phyloP scores from a whole-genome alignment of 2,888 invertebrate species.

The Harmothoe impar region DNA sequence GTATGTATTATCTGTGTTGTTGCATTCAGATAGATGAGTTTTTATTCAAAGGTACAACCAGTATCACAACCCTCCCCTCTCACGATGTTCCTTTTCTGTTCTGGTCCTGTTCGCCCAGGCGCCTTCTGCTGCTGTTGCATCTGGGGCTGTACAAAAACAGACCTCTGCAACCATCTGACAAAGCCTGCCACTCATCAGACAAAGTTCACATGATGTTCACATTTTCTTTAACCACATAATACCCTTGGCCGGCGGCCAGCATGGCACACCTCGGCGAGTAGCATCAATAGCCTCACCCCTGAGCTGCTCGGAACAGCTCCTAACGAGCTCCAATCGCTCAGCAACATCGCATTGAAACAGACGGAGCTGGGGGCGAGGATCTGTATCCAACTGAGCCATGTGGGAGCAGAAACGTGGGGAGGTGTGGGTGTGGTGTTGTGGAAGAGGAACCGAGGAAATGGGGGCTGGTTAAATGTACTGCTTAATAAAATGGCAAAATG shows the following conservation, averaged over 20 bases:
- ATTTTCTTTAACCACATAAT: conserved; percentile 36
- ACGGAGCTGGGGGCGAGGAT: not conserved
- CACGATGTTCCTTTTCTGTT: no score
- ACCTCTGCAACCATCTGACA: not conserved
- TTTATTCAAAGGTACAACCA: no score
- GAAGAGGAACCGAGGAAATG: not conserved
- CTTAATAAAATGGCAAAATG: conserved; percentile 38
- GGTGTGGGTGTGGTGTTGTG: conserved; percentile 25
- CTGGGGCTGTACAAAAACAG: no score
- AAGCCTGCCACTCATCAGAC: conserved; percentile 1
- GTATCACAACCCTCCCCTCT: no score
- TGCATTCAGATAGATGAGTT: no score
- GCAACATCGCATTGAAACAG: conserved; percentile 13
- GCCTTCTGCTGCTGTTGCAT: no score
- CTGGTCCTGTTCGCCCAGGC: no score
- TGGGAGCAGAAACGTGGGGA: not conserved
- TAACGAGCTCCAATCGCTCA: conserved; percentile 19
- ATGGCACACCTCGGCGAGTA: conserved; percentile 6
- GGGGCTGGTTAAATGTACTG: conserved; percentile 10
- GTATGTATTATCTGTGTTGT: no score
- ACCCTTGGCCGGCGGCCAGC: conserved; percentile 33
- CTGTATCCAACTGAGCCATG: not conserved
- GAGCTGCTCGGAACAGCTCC: not conserved
- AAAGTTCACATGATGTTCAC: conserved; percentile 6
- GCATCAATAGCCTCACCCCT: conserved; percentile 22